Conservation (phyloP, 1,140 invertebrate species). For the Brachionus calyciflorus region DNA sequence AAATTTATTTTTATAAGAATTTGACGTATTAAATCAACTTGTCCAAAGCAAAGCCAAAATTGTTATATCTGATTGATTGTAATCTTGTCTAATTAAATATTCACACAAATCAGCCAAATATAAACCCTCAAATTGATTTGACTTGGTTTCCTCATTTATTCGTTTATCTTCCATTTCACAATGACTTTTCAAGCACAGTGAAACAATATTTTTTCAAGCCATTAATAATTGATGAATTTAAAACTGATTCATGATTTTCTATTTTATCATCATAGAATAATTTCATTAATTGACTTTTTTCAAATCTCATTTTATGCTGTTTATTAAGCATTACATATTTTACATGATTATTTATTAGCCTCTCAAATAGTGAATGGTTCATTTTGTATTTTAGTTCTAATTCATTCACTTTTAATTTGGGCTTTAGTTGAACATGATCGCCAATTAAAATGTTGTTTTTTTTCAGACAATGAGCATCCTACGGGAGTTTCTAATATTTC, state of each 20-base stretch:
- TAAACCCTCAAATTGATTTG: slow-evolving; percentile 56
- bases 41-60: slow-evolving; percentile 59
- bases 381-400: slow-evolving; percentile 66
- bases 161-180: slow-evolving; percentile 50
- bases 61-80: slow-evolving; percentile 55
- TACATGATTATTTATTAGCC: slow-evolving; percentile 67
- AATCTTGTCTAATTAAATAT: slow-evolving; percentile 59
- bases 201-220: slow-evolving; percentile 57
- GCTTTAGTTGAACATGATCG: slow-evolving; percentile 70
- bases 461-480: slow-evolving; percentile 40
- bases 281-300: slow-evolving; percentile 52
- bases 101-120: slow-evolving; percentile 54
- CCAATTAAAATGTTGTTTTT: slow-evolving; percentile 50
- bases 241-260: slow-evolving; percentile 54
- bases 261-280: slow-evolving; percentile 50
- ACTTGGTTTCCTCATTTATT: slow-evolving; percentile 54
- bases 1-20: background rate
- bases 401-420: slow-evolving; percentile 65
- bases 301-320: slow-evolving; percentile 58
- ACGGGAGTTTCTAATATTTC: slow-evolving; percentile 49
- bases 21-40: slow-evolving; percentile 47
- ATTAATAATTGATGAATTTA: slow-evolving; percentile 51
- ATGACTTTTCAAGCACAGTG: slow-evolving; percentile 60
- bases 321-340: slow-evolving; percentile 55
- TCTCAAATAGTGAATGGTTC: slow-evolving; percentile 72